These are phyloP conservation scores for Drosophila dunni DNA, from an alignment of 1,140 invertebrate genomes.

Conservation along the genomic window DNA sequence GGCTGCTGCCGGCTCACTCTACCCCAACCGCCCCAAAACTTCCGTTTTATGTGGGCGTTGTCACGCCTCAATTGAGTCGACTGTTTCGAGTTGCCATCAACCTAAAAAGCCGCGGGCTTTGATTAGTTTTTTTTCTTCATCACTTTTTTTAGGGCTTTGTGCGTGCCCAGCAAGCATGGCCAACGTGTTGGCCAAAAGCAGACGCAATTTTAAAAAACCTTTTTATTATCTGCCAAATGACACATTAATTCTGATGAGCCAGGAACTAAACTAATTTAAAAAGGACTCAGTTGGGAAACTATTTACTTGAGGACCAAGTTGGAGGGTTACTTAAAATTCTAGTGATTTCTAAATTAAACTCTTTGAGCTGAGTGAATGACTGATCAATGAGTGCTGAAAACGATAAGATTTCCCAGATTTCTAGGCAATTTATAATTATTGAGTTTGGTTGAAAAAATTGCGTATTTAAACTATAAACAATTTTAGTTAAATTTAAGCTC, in stretches of 20 bases:
- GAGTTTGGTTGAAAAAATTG: too few relatives aligned
- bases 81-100: constrained; percentile 16
- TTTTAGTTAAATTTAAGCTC: too few relatives aligned
- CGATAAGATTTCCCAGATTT: too few relatives aligned
- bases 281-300: not conserved
- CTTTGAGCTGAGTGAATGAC: too few relatives aligned
- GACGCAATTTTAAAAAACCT: not conserved
- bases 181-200: not conserved
- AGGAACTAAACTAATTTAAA: not conserved
- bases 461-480: too few relatives aligned
- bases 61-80: constrained; percentile 32
- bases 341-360: too few relatives aligned
- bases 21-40: constrained; percentile 12
- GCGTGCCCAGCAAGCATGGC: constrained; percentile 1
- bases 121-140: constrained; percentile 60
- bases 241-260: not conserved
- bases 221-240: not conserved
- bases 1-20: constrained; percentile 32
- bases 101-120: constrained; percentile 55
- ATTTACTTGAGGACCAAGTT: too few relatives aligned
- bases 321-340: too few relatives aligned
- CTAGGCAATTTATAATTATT: too few relatives aligned
- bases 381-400: too few relatives aligned
- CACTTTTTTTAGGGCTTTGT: constrained; percentile 3
- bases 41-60: constrained; percentile 45